These are phyloP conservation scores for Thyatira batis DNA, from an alignment of 2,888 invertebrate genomes.

Conservation along the genomic window DNA sequence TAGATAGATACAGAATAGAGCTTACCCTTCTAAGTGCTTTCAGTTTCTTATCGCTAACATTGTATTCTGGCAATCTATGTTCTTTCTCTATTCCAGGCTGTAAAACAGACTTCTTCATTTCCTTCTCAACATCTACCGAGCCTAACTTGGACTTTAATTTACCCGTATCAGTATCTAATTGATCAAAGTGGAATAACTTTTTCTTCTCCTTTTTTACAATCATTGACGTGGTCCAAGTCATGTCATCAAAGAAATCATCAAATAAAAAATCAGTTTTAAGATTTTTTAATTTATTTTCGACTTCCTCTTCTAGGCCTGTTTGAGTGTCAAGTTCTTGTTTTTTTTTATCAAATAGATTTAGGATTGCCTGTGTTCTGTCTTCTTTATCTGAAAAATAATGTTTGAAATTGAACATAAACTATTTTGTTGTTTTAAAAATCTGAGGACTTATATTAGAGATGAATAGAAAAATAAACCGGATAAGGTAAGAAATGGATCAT, in stretches of 20 bases:
- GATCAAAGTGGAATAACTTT: conserved; percentile 63
- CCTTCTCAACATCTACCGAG: conserved; percentile 74
- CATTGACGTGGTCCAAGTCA: conserved; percentile 64
- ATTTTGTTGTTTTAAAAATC: neutral
- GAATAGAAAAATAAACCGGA: no score
- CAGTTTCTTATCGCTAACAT: conserved; percentile 80
- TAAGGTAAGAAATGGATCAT: no score
- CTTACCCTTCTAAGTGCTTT: conserved; percentile 81
- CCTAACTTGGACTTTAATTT: conserved; percentile 69
- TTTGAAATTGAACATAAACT: neutral
- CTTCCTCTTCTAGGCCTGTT: conserved; percentile 49
- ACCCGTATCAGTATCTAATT: conserved; percentile 63
- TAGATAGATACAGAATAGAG: no score
- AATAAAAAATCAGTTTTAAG: conserved; percentile 61
- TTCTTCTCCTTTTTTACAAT: conserved; percentile 54
- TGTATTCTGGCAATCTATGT: conserved; percentile 82
- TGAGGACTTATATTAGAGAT: no score
- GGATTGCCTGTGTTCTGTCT: conserved; percentile 50
- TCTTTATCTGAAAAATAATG: conserved; percentile 52
- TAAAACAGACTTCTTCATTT: conserved; percentile 84
- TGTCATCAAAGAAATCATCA: conserved; percentile 68
- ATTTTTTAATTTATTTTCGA: conserved; percentile 55
- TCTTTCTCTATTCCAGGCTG: conserved; percentile 86
- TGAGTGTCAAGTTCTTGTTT: conserved; percentile 60
- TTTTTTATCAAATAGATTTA: conserved; percentile 61